Evolutionary conservation across 2,113 vertebrate species (phyloP).

Genomic region (Mustela lutreola): DNA sequence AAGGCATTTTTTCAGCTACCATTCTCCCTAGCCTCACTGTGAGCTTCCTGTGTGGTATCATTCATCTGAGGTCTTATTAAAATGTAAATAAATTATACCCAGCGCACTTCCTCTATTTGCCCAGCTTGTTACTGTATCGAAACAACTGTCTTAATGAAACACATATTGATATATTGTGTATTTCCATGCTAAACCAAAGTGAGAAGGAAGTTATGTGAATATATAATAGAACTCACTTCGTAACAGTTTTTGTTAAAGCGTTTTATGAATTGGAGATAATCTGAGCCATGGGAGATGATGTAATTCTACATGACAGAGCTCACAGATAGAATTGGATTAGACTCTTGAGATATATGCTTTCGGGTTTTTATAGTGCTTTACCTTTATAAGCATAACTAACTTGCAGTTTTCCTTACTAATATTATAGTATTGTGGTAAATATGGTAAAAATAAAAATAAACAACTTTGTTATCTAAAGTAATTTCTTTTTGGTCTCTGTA

Average conservation of each 20-base stretch:
- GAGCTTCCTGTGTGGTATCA: slow-evolving; percentile 82
- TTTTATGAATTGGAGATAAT: slow-evolving; percentile 86
- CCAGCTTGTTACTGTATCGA: slow-evolving; percentile 78
- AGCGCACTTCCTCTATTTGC: slow-evolving; percentile 81
- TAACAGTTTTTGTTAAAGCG: slow-evolving; percentile 81
- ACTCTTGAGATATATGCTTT: slow-evolving; percentile 32
- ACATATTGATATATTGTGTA: slow-evolving; percentile 80
- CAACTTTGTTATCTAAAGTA: slow-evolving; percentile 4
- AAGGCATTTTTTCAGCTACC: slow-evolving; percentile 80
- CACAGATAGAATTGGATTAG: slow-evolving; percentile 7
- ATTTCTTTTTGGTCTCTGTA: slow-evolving; percentile 26
- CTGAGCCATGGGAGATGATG: slow-evolving; percentile 85
- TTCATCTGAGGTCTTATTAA: slow-evolving; percentile 83
- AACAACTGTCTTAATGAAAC: slow-evolving; percentile 81
- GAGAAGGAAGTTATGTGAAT: slow-evolving; percentile 83
- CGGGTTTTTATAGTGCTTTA: neutral
- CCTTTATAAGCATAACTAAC: slow-evolving; percentile 44
- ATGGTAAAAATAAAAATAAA: slow-evolving; percentile 11
- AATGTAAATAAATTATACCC: slow-evolving; percentile 86
- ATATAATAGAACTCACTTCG: slow-evolving; percentile 80
- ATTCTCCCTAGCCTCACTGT: slow-evolving; percentile 75
- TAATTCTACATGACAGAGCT: slow-evolving; percentile 78
- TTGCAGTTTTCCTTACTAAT: slow-evolving; percentile 13
- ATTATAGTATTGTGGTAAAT: neutral
- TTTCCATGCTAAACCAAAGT: slow-evolving; percentile 83